A percentile compares a stretch with the other conserved stretches of the same genome.
Evolutionary conservation across 2,888 invertebrate genomes (phyloP).

Genomic region (Apeira syringaria): DNA sequence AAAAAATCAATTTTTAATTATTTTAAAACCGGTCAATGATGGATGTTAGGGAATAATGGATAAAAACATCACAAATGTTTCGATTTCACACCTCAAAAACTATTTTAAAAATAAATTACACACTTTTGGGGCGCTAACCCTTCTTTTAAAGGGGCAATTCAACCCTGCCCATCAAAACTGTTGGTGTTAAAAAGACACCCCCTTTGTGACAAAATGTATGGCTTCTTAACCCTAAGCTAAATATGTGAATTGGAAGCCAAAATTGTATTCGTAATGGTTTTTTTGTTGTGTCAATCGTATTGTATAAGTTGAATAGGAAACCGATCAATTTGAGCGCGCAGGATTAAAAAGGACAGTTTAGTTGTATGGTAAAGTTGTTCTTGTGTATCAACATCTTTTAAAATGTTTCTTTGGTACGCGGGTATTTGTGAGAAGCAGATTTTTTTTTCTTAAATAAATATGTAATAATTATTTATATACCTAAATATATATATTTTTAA

Average conservation of each 20-base stretch:
- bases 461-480: too few relatives aligned
- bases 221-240: conserved; percentile 78
- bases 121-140: conserved; percentile 57
- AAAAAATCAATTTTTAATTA: background rate
- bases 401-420: too few relatives aligned
- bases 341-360: conserved; percentile 17
- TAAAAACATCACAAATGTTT: conserved; percentile 20
- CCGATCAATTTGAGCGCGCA: conserved; percentile 38
- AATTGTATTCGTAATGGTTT: conserved; percentile 70
- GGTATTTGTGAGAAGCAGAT: too few relatives aligned
- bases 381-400: too few relatives aligned
- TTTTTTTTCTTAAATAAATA: too few relatives aligned
- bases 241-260: conserved; percentile 68
- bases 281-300: conserved; percentile 58
- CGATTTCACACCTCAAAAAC: conserved; percentile 26
- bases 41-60: background rate
- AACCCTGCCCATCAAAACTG: conserved; percentile 64
- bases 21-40: background rate
- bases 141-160: conserved; percentile 55
- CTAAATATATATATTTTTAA: too few relatives aligned
- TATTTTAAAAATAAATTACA: conserved; percentile 26
- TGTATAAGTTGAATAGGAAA: conserved; percentile 40
- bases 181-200: conserved; percentile 78
- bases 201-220: conserved; percentile 65
- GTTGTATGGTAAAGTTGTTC: too few relatives aligned